Conservation (phyloP, 1,140 invertebrate species). For the Hypothenemus hampei region DNA sequence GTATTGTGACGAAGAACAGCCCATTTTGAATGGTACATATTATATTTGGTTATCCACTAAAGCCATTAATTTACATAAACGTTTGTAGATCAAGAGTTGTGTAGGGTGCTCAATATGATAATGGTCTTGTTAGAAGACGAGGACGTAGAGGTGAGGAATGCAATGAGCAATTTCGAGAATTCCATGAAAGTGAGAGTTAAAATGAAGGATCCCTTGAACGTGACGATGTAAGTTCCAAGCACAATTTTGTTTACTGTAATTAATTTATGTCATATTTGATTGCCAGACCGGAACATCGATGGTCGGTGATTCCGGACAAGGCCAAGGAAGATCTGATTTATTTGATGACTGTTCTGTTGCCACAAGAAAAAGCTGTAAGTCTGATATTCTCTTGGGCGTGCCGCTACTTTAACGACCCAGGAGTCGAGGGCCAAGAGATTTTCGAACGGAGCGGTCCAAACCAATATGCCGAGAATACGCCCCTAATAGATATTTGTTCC, state of each 20-base stretch:
- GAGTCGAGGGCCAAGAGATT: slow-evolving; percentile 29
- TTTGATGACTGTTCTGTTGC: slow-evolving; percentile 24
- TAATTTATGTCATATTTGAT: slow-evolving; percentile 2
- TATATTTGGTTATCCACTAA: background rate
- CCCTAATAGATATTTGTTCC: slow-evolving; percentile 26
- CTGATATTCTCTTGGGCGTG: slow-evolving; percentile 33
- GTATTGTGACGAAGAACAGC: slow-evolving; percentile 28
- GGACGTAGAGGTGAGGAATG: slow-evolving; percentile 36
- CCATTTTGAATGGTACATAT: slow-evolving; percentile 29
- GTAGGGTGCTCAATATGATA: slow-evolving; percentile 30
- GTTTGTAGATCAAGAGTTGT: slow-evolving; percentile 28
- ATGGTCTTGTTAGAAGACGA: slow-evolving; percentile 40
- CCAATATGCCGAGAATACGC: slow-evolving; percentile 35
- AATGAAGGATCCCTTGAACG: slow-evolving; percentile 11
- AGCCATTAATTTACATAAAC: slow-evolving; percentile 1
- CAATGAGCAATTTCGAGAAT: slow-evolving; percentile 33
- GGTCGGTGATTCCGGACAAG: slow-evolving; percentile 33
- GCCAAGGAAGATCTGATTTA: slow-evolving; percentile 31
- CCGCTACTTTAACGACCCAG: slow-evolving; percentile 30
- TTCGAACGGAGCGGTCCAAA: slow-evolving; percentile 37
- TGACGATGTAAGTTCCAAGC: slow-evolving; percentile 24
- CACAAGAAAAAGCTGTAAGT: slow-evolving; percentile 28
- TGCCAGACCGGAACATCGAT: slow-evolving; percentile 28
- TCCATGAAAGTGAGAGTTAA: slow-evolving; percentile 24
- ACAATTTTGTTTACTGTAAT: background rate